A percentile compares a stretch with the other conserved stretches of the same genome.
Evolutionary conservation across 2,888 invertebrate genomes (phyloP).

Genomic region (Ptilodon capucinus): DNA sequence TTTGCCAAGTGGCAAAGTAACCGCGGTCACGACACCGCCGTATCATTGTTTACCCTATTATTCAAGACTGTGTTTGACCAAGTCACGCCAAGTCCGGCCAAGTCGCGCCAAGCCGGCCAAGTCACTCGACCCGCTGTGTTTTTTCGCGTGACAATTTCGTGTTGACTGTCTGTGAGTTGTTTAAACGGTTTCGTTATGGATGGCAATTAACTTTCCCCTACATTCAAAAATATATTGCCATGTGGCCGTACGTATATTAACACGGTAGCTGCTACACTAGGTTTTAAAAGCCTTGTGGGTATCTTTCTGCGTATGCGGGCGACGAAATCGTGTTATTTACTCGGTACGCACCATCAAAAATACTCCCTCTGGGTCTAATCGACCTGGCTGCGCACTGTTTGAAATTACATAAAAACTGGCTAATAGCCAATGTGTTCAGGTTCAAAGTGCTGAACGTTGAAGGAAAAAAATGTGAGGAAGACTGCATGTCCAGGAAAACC

Average conservation of each 20-base stretch:
- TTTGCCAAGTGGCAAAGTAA: constrained; percentile 54
- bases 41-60: constrained; percentile 67
- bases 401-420: too few species aligned
- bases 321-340: too few species aligned
- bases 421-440: too few species aligned
- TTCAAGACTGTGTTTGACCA: constrained; percentile 71
- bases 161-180: constrained; percentile 4
- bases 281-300: too few species aligned
- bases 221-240: neutral
- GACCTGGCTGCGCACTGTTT: too few species aligned
- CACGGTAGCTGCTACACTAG: too few species aligned
- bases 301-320: too few species aligned
- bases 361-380: too few species aligned
- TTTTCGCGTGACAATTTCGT: constrained; percentile 67
- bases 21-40: constrained; percentile 54
- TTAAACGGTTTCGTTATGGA: constrained; percentile 34
- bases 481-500: too few species aligned
- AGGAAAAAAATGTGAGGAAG: too few species aligned
- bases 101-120: constrained; percentile 24
- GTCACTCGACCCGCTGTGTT: constrained; percentile 34
- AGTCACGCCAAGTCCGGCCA: constrained; percentile 44
- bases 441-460: too few species aligned
- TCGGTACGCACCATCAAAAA: too few species aligned
- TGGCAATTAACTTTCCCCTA: constrained; percentile 11
- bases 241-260: neutral